These are phyloP conservation scores for Hippocampus guttulatus DNA, from an alignment of 2,113 vertebrate species.

Conservation along the genomic window DNA sequence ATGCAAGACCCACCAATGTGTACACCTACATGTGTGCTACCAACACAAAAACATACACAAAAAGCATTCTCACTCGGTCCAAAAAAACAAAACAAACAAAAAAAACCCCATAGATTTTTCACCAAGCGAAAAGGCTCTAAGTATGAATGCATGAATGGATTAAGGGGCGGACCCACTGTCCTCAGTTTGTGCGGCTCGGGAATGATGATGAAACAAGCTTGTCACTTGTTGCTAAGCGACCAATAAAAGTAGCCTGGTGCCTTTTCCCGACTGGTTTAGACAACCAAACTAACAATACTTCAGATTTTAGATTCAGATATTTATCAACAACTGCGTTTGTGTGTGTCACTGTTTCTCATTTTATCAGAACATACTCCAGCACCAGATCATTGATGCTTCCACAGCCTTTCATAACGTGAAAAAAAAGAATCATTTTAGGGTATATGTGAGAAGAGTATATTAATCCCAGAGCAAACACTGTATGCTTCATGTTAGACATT, in stretches of 20 bases:
- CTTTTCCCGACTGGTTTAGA: not conserved
- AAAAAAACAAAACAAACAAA: constrained; percentile 16
- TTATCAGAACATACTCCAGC: not conserved
- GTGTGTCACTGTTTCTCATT: too few species aligned
- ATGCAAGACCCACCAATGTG: constrained; percentile 26
- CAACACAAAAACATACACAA: constrained; percentile 31
- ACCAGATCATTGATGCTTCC: not conserved
- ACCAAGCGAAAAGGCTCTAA: not conserved
- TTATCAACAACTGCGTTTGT: too few species aligned
- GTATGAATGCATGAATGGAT: constrained; percentile 57
- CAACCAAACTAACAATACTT: too few species aligned
- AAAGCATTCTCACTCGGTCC: constrained; percentile 12
- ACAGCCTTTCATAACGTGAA: constrained; percentile 2
- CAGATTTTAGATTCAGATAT: too few species aligned
- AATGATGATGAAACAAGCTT: not conserved
- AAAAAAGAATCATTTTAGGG: constrained; percentile 27
- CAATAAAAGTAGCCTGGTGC: not conserved
- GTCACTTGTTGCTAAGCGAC: not conserved
- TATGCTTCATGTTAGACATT: constrained; percentile 24
- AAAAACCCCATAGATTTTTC: constrained; percentile 14
- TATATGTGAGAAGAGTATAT: constrained; percentile 29
- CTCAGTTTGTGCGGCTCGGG: not conserved
- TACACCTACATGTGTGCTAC: constrained; percentile 31
- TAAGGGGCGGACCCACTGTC: not conserved
- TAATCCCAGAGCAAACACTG: constrained; percentile 15